phyloP scores from a whole-genome alignment of 2,888 invertebrate genomes.

The Drosophila paramelanica region DNA sequence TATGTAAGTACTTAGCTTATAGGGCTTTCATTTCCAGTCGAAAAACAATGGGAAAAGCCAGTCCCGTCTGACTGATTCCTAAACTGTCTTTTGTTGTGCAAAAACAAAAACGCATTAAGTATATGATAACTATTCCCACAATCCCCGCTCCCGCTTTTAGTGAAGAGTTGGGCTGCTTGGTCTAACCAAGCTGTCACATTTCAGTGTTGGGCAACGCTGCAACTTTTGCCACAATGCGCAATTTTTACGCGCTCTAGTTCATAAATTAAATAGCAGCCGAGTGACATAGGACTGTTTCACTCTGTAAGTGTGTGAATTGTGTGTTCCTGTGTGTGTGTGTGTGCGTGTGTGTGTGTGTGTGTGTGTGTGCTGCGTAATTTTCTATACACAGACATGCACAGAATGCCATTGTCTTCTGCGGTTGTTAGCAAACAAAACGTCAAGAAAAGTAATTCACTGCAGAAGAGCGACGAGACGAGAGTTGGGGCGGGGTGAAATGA shows the following conservation, averaged over 20 bases:
- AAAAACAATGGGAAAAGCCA: conserved; percentile 42
- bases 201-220: conserved; percentile 49
- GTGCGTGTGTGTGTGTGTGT: conserved; percentile 15
- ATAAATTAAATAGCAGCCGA: conserved; percentile 78
- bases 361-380: conserved; percentile 43
- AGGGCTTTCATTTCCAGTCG: conserved; percentile 31
- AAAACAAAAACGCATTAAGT: conserved; percentile 60
- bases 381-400: conserved; percentile 34
- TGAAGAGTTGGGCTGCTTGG: not conserved
- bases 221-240: conserved; percentile 76
- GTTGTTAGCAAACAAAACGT: conserved; percentile 78
- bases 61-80: conserved; percentile 61
- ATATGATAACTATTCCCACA: conserved; percentile 61
- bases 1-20: conserved; percentile 39
- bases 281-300: conserved; percentile 47
- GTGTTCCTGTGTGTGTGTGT: conserved; percentile 11
- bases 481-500: conserved; percentile 11
- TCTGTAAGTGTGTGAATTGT: conserved; percentile 10
- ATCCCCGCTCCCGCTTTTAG: conserved; percentile 5
- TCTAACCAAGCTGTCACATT: conserved; percentile 2
- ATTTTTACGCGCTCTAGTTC: conserved; percentile 83
- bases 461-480: conserved; percentile 52
- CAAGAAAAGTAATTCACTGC: conserved; percentile 75
- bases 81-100: conserved; percentile 73
- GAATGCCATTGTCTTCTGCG: conserved; percentile 67